A percentile compares a stretch with the other conserved stretches of the same genome.
These are phyloP conservation scores for Nephrocerus scutellatus DNA, from an alignment of 2,888 invertebrate genomes.

Conservation along the genomic window DNA sequence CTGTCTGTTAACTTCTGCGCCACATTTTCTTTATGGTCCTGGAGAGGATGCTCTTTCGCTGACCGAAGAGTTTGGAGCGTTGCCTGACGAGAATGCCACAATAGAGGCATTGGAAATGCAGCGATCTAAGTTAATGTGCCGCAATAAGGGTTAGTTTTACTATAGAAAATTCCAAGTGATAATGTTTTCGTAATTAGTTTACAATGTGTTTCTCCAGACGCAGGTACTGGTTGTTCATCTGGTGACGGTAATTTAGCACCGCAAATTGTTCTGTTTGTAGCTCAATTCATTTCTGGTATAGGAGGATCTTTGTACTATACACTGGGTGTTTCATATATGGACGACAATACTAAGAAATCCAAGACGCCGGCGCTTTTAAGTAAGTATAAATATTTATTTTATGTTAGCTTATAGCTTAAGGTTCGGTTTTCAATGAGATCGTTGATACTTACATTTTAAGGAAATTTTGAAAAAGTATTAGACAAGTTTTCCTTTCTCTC, in stretches of 20 bases:
- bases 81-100: slow-evolving; percentile 46
- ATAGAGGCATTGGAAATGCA: slow-evolving; percentile 49
- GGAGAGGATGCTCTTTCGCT: slow-evolving; percentile 59
- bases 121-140: slow-evolving; percentile 54
- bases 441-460: too few relatives aligned
- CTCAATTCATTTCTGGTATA: slow-evolving; percentile 64
- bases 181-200: background rate
- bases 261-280: slow-evolving; percentile 57
- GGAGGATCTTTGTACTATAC: slow-evolving; percentile 64
- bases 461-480: too few relatives aligned
- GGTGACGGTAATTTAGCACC: slow-evolving; percentile 57
- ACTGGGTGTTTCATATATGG: slow-evolving; percentile 66
- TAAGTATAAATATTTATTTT: too few relatives aligned
- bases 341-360: slow-evolving; percentile 67
- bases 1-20: slow-evolving; percentile 60
- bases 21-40: slow-evolving; percentile 63
- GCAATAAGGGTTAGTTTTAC: slow-evolving; percentile 38
- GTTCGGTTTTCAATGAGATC: too few relatives aligned
- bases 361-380: slow-evolving; percentile 65
- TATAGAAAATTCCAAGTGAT: slow-evolving; percentile 14
- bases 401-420: too few relatives aligned
- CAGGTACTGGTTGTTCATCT: slow-evolving; percentile 47
- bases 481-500: too few relatives aligned
- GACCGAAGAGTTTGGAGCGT: slow-evolving; percentile 55
- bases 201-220: slow-evolving; percentile 11